These are phyloP conservation scores for Apeltes quadracus DNA, from an alignment of 2,113 vertebrate species.

Conservation along the genomic window DNA sequence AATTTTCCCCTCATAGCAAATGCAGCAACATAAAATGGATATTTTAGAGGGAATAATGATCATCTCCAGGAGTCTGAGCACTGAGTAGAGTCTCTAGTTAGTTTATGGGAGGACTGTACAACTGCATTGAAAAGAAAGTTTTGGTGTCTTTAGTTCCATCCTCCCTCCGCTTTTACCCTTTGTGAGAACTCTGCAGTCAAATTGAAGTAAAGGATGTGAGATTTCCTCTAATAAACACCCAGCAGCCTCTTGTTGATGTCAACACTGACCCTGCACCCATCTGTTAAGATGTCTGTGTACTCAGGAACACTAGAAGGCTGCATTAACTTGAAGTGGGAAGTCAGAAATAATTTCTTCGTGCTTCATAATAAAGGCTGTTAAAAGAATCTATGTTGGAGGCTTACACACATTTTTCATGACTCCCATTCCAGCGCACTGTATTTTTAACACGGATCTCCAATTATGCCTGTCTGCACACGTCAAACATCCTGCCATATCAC, in stretches of 20 bases:
- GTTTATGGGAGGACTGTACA: too few relatives aligned
- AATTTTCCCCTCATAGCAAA: background rate
- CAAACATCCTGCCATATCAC: too few relatives aligned
- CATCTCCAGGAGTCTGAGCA: too few relatives aligned
- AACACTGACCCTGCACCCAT: background rate
- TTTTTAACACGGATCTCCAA: background rate
- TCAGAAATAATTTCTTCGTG: background rate
- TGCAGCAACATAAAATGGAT: too few relatives aligned
- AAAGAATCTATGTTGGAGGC: background rate
- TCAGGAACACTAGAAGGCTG: background rate
- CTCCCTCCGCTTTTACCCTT: background rate
- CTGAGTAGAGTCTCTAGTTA: too few relatives aligned
- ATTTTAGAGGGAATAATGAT: too few relatives aligned
- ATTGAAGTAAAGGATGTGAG: constrained; percentile 6
- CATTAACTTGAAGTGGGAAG: background rate
- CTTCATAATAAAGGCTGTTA: background rate
- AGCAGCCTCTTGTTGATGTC: background rate
- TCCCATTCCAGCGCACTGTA: background rate
- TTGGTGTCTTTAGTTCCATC: too few relatives aligned
- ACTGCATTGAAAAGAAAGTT: too few relatives aligned
- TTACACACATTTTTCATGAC: background rate
- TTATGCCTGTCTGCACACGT: background rate
- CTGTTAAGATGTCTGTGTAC: too few relatives aligned
- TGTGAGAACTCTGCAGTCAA: too few relatives aligned
- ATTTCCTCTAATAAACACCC: background rate